A percentile compares a stretch with the other conserved stretches of the same genome.
These are phyloP conservation scores for Phalacrocorax aristotelis DNA, from an alignment of 2,113 vertebrate genomes.

Conservation along the genomic window DNA sequence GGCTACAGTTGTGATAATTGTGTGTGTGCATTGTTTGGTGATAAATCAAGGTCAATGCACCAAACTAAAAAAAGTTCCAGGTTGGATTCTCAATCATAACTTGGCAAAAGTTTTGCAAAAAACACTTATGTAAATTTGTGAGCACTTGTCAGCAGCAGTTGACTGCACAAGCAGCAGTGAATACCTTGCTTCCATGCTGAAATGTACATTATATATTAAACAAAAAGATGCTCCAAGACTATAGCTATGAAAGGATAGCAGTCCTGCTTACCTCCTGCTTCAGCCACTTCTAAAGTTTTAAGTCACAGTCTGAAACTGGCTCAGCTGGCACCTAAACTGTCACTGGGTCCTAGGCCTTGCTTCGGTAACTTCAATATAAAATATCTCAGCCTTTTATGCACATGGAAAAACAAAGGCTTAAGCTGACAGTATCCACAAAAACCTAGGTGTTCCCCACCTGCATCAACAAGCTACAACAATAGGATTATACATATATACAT, in stretches of 20 bases:
- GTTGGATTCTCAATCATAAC: neutral
- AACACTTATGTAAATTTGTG: neutral
- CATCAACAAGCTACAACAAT: neutral
- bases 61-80: neutral
- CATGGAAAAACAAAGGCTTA: neutral
- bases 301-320: neutral
- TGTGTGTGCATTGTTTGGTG: neutral
- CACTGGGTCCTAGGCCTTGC: neutral
- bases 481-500: neutral
- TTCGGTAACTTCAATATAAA: neutral
- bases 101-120: neutral
- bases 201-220: neutral
- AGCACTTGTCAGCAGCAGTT: neutral
- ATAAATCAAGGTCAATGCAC: neutral
- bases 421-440: neutral
- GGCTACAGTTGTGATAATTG: neutral
- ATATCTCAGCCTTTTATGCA: neutral
- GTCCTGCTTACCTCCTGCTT: neutral
- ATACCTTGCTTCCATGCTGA: neutral
- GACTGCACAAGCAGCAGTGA: neutral
- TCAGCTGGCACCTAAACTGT: neutral
- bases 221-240: neutral
- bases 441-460: neutral
- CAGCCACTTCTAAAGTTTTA: neutral
- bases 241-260: neutral